Percentiles rank a stretch among this genome's conserved stretches.
Conservation (phyloP, 2,797 vertebrate species). For the Sitta carolinensis region DNA sequence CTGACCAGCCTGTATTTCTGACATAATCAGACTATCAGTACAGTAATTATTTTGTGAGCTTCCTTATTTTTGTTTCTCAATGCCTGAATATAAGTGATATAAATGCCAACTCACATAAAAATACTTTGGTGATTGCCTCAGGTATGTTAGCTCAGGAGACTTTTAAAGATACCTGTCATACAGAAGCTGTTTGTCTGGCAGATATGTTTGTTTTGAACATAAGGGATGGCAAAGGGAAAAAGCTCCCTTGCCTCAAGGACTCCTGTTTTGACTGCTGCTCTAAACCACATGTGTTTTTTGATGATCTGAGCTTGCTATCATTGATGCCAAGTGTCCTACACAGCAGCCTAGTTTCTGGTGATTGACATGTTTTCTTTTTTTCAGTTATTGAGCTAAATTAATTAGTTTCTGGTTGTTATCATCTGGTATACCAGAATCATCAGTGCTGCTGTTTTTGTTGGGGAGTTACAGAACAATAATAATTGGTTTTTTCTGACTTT, state of each 20-base stretch:
- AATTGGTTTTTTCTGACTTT: neutral
- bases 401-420: neutral
- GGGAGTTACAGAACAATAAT: neutral
- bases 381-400: neutral
- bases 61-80: constrained; percentile 1
- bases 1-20: neutral
- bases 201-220: neutral
- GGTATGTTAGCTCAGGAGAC: neutral
- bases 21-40: neutral
- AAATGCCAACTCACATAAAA: neutral
- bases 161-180: neutral
- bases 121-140: neutral
- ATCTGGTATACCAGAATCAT: neutral
- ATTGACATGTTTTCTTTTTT: neutral
- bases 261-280: neutral
- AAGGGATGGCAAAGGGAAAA: neutral
- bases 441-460: neutral
- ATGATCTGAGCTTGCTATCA: neutral
- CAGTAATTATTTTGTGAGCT: neutral
- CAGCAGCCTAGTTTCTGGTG: neutral
- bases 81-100: neutral
- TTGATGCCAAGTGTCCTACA: neutral
- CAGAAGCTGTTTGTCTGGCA: neutral
- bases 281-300: neutral
- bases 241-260: neutral